Base-by-base conservation (phyloP, 2,113 vertebrate species). In the Podarcis muralis region DNA sequence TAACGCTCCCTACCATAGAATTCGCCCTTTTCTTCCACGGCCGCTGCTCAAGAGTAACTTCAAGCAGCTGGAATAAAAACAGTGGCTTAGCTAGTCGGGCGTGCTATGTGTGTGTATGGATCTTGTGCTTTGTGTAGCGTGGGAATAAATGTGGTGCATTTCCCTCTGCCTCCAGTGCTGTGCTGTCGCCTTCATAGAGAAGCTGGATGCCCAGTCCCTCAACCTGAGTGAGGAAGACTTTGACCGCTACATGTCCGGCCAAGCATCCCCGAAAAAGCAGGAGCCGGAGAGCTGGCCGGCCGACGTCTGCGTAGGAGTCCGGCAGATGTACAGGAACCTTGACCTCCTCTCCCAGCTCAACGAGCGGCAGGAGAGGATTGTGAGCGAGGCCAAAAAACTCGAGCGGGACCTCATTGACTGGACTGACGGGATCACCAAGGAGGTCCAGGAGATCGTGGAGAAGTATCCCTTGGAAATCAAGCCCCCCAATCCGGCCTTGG, bases 151-250 rank as follows among this genome's bases (percentile, higher is more conserved):
- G 11, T 1, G 2, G 1, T 20, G 30, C 18, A 16, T 76, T 1
- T 11, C 48, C 48, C 48, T 11, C 48, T 53, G 48, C 85, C 92
- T 89, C 23, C 82, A 99, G 99, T 99, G 99, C 95, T 99, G 99
- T 75, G 98, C 99, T 0, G 98, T 98, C 90, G 98, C 99, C 93
- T 99, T 99, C 93, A 99, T 99, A 72, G 99, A 99, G 91, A 99
- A 99, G 91, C 89, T 99, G 95, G 99, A 99, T 18, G 98, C 98
- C 91, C 99, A 99, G 93, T 99, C 98, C 15, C 95, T 99, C 88
- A 99, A 99, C 79, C 96, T 99, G 79, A 99, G 98, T 92, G 96
- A 97, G 25, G 99, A 99, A 89, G 99, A 99, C 89, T 99, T 99
- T 75, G 98, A 98, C 95, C 98, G 98, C 59, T 98, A 99, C 95